Conservation (phyloP, 1,140 invertebrate species). For the Nomia melanderi region DNA sequence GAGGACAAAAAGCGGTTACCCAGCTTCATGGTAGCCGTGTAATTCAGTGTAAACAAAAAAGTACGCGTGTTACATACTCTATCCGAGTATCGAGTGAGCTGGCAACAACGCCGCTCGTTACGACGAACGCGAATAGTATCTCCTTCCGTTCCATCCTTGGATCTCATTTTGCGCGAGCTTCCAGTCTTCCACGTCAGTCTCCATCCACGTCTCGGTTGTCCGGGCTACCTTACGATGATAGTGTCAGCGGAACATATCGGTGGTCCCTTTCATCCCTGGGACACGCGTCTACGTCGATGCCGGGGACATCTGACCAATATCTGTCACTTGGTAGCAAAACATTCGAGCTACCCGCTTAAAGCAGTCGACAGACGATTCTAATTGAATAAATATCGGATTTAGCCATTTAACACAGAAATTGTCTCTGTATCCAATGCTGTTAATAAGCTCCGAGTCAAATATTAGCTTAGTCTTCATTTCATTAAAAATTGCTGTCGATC, state of each 20-base stretch:
- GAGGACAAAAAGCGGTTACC: constrained; percentile 68
- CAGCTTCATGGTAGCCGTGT: constrained; percentile 71
- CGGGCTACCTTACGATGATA: background rate
- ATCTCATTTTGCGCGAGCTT: constrained; percentile 28
- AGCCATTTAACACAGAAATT: no score
- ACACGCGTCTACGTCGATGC: background rate
- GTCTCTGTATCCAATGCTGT: no score
- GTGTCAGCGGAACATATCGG: background rate
- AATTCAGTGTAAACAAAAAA: constrained; percentile 73
- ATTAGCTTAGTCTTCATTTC: no score
- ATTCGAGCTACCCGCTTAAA: background rate
- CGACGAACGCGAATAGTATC: constrained; percentile 38
- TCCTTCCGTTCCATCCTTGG: constrained; percentile 45
- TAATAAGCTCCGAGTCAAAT: no score
- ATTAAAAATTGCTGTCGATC: no score
- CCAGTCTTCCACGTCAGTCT: background rate
- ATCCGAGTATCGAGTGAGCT: constrained; percentile 50
- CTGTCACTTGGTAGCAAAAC: background rate
- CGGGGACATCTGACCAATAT: background rate
- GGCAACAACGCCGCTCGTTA: constrained; percentile 74
- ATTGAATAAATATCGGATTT: no score
- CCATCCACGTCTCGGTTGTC: background rate
- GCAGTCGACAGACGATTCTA: no score
- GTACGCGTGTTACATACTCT: constrained; percentile 55
- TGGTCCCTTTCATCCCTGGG: background rate